A percentile compares a stretch with the other conserved stretches of the same genome.
phyloP scores from a whole-genome alignment of 2,113 vertebrate species.

The Vidua chalybeata region DNA sequence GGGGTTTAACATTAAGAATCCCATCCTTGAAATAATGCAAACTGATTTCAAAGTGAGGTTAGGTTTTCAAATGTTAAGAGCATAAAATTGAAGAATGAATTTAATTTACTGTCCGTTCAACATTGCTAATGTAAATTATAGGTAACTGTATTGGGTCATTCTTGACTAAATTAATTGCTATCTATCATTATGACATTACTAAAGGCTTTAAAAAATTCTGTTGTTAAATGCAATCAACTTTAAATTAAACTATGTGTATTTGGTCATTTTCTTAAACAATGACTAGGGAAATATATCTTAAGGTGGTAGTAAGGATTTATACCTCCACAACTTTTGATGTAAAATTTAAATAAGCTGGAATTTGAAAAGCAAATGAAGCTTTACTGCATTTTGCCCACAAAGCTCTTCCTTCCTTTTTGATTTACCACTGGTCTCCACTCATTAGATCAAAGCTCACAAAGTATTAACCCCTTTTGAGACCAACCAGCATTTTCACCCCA shows the following conservation, averaged over 20 bases:
- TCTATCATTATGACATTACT: constrained; percentile 54
- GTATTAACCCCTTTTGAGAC: background rate
- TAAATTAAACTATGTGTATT: constrained; percentile 26
- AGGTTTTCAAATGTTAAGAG: constrained; percentile 43
- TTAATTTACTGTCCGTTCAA: constrained; percentile 55
- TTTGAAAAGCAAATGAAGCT: background rate
- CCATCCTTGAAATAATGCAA: constrained; percentile 19
- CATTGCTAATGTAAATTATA: constrained; percentile 26
- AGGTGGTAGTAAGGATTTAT: background rate
- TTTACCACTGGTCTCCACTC: background rate
- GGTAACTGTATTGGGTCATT: constrained; percentile 23
- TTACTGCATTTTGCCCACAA: background rate
- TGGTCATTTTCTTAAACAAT: background rate
- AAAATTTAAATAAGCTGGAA: background rate
- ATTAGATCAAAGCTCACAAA: background rate
- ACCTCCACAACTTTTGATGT: background rate
- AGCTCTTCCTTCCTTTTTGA: background rate
- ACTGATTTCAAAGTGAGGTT: constrained; percentile 42
- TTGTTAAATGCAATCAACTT: constrained; percentile 46
- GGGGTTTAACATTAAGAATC: constrained; percentile 9
- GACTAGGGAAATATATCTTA: background rate
- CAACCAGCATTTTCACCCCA: background rate
- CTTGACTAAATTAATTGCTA: constrained; percentile 40
- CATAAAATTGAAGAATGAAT: constrained; percentile 42
- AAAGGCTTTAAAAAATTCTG: constrained; percentile 24